phyloP scores from a whole-genome alignment of 2,113 vertebrate species.

The Petaurus breviceps region DNA sequence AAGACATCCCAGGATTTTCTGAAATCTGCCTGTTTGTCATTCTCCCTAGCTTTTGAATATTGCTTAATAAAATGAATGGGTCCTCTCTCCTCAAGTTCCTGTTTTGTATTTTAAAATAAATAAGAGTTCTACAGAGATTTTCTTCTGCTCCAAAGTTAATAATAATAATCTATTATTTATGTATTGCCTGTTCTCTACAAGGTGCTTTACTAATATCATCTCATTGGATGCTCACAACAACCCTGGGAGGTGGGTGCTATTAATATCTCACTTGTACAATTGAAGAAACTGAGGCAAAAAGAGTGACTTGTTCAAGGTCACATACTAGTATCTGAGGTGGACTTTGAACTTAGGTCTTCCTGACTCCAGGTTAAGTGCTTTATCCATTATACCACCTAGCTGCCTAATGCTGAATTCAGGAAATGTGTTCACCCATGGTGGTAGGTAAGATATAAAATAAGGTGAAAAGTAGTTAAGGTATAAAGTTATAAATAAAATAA shows the following conservation, averaged over 20 bases:
- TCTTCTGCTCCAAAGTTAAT: constrained; percentile 65
- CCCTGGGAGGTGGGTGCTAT: not conserved
- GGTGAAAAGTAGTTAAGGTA: not conserved
- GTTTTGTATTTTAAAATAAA: constrained; percentile 71
- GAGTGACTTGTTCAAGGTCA: not conserved
- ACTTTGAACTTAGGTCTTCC: not conserved
- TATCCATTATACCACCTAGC: not conserved
- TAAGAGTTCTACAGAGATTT: constrained; percentile 54
- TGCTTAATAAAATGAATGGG: constrained; percentile 70
- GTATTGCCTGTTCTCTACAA: not conserved
- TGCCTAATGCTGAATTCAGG: constrained; percentile 1
- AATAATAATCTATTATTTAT: not conserved
- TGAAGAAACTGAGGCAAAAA: not conserved
- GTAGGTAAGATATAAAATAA: constrained; percentile 25
- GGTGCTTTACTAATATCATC: not conserved
- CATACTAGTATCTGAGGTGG: not conserved
- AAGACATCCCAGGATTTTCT: too few species aligned
- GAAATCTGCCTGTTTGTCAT: too few species aligned
- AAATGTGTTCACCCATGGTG: constrained; percentile 38
- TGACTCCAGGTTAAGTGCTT: not conserved
- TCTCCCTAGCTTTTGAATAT: constrained; percentile 69
- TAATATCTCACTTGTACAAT: not conserved
- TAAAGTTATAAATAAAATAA: not conserved
- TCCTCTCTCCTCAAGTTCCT: constrained; percentile 45
- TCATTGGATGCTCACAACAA: not conserved